Conservation (phyloP, 2,113 vertebrate genomes). For the Fregata magnificens region DNA sequence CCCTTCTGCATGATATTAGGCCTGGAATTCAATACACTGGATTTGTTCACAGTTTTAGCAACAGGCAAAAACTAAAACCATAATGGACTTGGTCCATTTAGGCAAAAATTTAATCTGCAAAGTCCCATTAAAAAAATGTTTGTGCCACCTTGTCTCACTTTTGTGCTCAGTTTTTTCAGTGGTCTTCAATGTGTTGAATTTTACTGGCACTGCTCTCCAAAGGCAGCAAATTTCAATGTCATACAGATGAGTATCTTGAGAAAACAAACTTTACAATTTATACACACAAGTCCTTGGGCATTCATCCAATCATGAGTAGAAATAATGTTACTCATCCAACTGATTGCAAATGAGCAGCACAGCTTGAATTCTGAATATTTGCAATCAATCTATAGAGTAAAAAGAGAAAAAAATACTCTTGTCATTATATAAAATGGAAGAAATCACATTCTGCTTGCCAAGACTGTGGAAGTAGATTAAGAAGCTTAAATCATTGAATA, state of each 20-base stretch:
- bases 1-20: background rate
- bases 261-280: slow-evolving; percentile 59
- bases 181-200: background rate
- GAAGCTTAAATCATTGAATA: slow-evolving; percentile 63
- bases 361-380: slow-evolving; percentile 68
- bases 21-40: background rate
- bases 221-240: slow-evolving; percentile 47
- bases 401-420: slow-evolving; percentile 25
- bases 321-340: slow-evolving; percentile 59
- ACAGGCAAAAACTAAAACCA: background rate
- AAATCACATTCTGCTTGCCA: slow-evolving; percentile 58
- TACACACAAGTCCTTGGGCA: slow-evolving; percentile 56
- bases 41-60: background rate
- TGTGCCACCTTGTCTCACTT: background rate
- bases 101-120: background rate
- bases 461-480: slow-evolving; percentile 54
- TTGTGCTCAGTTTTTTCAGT: background rate
- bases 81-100: background rate
- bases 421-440: slow-evolving; percentile 59
- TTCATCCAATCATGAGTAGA: slow-evolving; percentile 57
- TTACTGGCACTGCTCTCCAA: background rate
- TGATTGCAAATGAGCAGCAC: slow-evolving; percentile 66
- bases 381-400: slow-evolving; percentile 58
- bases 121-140: background rate
- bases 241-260: slow-evolving; percentile 18